These are phyloP conservation scores for Cossypha polioptera DNA, from an alignment of 2,797 vertebrate species.

Conservation along the genomic window DNA sequence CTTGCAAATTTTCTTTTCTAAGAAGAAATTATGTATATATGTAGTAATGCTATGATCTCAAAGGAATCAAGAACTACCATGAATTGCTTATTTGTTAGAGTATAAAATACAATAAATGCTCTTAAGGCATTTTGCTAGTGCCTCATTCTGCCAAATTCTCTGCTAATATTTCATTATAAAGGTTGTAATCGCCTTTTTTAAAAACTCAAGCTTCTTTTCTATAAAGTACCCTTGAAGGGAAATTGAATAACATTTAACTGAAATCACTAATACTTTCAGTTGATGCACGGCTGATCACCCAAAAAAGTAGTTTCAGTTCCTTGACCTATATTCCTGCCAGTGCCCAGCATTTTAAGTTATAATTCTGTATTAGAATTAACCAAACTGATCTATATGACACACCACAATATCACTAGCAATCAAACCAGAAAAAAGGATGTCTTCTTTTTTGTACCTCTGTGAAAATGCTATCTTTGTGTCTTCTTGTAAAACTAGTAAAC, in stretches of 20 bases:
- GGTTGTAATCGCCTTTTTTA: not conserved
- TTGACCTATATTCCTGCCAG: not conserved
- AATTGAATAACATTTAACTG: not conserved
- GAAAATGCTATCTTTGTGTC: not conserved
- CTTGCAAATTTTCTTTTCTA: not conserved
- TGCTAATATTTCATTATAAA: not conserved
- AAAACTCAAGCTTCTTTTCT: not conserved
- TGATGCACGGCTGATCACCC: not conserved
- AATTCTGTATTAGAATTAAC: not conserved
- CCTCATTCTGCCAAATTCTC: not conserved
- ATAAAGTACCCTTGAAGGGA: not conserved
- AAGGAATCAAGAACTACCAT: not conserved
- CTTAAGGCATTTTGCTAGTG: not conserved
- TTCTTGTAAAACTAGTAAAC: not conserved
- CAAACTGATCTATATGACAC: not conserved
- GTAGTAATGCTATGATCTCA: not conserved
- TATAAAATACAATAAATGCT: not conserved
- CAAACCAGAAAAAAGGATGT: not conserved
- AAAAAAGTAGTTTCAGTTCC: not conserved
- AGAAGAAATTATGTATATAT: not conserved
- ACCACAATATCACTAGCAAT: not conserved
- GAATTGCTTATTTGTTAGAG: not conserved
- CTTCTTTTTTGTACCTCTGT: not conserved
- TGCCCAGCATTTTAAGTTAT: not conserved
- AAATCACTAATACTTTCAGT: not conserved